phyloP scores from a whole-genome alignment of 2,113 vertebrate genomes.

The Cygnus atratus region DNA sequence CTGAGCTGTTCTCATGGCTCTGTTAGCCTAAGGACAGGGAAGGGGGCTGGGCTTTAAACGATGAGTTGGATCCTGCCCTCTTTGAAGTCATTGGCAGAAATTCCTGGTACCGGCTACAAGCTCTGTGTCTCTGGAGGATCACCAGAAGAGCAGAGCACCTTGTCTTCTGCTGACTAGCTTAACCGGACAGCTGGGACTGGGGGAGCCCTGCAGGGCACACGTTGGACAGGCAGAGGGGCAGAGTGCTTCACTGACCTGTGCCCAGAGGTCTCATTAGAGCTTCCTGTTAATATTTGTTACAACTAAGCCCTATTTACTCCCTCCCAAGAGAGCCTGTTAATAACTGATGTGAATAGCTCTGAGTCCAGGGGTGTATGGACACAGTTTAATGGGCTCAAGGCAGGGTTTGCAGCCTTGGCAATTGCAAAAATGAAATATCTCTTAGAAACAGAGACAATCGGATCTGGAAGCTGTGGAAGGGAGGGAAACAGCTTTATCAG shows the following conservation, averaged over 20 bases:
- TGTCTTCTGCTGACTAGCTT: not conserved
- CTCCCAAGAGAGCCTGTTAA: not conserved
- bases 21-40: constrained; percentile 48
- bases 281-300: not conserved
- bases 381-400: not conserved
- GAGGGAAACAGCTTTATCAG: not conserved
- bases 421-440: not conserved
- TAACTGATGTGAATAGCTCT: not conserved
- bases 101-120: not conserved
- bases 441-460: not conserved
- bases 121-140: not conserved
- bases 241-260: not conserved
- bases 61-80: constrained; percentile 56
- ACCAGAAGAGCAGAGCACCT: not conserved
- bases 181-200: not conserved
- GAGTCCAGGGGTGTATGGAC: fast-evolving
- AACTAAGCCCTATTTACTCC: not conserved
- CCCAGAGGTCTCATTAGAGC: not conserved
- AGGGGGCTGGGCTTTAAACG: not conserved
- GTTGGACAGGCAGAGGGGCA: not conserved
- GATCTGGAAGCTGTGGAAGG: not conserved
- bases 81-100: constrained; percentile 65
- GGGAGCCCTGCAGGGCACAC: too few relatives aligned
- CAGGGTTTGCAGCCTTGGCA: not conserved
- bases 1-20: constrained; percentile 60